Conservation (phyloP, 2,888 invertebrate genomes). For the Dynastes maya region DNA sequence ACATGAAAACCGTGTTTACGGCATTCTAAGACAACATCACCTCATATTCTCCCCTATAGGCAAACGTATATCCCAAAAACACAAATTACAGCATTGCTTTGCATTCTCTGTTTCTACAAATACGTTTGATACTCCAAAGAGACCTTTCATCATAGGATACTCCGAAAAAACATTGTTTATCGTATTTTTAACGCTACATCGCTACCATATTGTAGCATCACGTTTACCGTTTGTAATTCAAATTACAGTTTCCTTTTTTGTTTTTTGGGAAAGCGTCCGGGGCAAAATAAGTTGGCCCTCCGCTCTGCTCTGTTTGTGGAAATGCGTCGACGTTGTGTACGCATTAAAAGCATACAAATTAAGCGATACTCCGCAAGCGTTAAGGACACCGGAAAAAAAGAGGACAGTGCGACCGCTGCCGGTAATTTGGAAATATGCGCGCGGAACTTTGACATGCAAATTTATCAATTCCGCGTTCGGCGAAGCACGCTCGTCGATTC, state of each 20-base stretch:
- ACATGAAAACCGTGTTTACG: too few relatives aligned
- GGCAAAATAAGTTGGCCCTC: background rate
- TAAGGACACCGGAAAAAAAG: constrained; percentile 7
- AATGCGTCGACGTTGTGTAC: background rate
- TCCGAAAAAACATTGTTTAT: background rate
- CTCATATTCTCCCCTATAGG: too few relatives aligned
- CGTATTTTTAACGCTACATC: background rate
- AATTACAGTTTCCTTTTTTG: constrained; percentile 1
- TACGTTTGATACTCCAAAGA: too few relatives aligned
- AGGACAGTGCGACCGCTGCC: too few relatives aligned
- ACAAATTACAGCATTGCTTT: too few relatives aligned
- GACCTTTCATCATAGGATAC: too few relatives aligned
- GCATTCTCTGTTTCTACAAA: too few relatives aligned
- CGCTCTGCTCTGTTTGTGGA: background rate
- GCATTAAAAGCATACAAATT: constrained; percentile 24
- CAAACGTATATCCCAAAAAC: too few relatives aligned
- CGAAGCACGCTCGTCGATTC: background rate
- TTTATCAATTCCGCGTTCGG: constrained; percentile 28
- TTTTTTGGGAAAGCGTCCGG: too few relatives aligned
- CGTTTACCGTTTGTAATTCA: constrained; percentile 10
- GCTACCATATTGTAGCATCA: background rate
- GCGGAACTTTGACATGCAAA: constrained; percentile 36
- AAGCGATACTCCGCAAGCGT: background rate
- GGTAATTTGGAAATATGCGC: constrained; percentile 14
- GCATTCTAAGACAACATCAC: too few relatives aligned